Percentiles rank a stretch among this genome's conserved stretches.
Conservation (phyloP, 2,113 vertebrate species). For the Sinocyclocheilus rhinocerous region DNA sequence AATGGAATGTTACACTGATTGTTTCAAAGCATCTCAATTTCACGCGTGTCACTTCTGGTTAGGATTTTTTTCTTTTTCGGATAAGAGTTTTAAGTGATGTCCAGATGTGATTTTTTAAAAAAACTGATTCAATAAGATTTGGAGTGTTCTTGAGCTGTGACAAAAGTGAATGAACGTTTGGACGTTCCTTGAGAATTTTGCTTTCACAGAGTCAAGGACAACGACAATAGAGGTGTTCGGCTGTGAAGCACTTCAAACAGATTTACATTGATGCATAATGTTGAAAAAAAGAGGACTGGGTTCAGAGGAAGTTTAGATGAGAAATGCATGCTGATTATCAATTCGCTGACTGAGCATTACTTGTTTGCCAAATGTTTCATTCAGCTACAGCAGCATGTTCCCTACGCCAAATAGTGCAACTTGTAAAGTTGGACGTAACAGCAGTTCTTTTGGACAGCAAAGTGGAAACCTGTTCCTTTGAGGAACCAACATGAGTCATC, state of each 20-base stretch:
- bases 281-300: not conserved
- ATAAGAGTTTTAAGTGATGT: not conserved
- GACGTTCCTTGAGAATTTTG: not conserved
- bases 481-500: constrained; percentile 14
- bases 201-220: not conserved
- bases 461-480: not conserved
- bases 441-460: not conserved
- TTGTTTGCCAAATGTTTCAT: constrained; percentile 1
- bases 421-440: not conserved
- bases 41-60: constrained; percentile 20
- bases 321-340: not conserved
- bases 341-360: not conserved
- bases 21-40: constrained; percentile 37
- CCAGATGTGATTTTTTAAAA: not conserved
- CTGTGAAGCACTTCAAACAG: not conserved
- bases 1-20: constrained; percentile 19
- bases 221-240: not conserved
- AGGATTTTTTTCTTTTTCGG: not conserved
- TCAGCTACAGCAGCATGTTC: not conserved
- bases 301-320: not conserved
- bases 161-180: constrained; percentile 4
- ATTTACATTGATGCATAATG: not conserved
- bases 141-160: constrained; percentile 31
- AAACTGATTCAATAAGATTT: constrained; percentile 21
- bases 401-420: not conserved